These are phyloP conservation scores for Dryobates pubescens DNA, from an alignment of 2,797 vertebrate genomes.

Conservation along the genomic window DNA sequence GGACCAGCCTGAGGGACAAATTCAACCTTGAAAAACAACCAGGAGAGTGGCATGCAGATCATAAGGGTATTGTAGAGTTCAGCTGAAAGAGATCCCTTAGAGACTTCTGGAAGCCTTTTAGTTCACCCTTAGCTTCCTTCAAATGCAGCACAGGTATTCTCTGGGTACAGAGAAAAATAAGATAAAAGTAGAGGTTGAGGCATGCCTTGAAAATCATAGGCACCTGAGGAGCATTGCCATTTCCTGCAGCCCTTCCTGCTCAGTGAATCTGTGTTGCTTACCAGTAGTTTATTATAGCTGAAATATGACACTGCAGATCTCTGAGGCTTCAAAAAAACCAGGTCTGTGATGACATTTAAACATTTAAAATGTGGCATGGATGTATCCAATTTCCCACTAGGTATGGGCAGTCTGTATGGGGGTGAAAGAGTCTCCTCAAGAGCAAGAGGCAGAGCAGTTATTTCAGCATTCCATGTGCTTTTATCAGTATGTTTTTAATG, in stretches of 20 bases:
- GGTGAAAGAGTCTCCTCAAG: not conserved
- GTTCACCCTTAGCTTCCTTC: not conserved
- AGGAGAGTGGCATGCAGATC: not conserved
- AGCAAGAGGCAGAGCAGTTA: not conserved
- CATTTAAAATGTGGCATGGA: not conserved
- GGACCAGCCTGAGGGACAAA: not conserved
- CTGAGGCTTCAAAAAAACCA: not conserved
- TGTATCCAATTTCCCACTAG: fast-evolving
- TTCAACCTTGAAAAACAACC: conserved; percentile 4
- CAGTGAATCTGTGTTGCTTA: not conserved
- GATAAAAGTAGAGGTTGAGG: not conserved
- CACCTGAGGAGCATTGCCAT: not conserved
- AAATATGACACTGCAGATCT: not conserved
- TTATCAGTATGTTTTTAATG: not conserved
- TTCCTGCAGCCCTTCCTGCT: not conserved
- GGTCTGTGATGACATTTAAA: not conserved
- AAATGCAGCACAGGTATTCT: not conserved
- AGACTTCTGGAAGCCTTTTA: conserved; percentile 16
- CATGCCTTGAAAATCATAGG: not conserved
- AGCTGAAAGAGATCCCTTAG: not conserved
- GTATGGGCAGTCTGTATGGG: not conserved
- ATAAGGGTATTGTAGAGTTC: not conserved
- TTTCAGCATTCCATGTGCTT: not conserved
- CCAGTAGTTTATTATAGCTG: not conserved
- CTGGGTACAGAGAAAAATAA: not conserved